These are phyloP conservation scores for Addax nasomaculatus DNA, from an alignment of 2,113 vertebrate genomes.

Conservation along the genomic window DNA sequence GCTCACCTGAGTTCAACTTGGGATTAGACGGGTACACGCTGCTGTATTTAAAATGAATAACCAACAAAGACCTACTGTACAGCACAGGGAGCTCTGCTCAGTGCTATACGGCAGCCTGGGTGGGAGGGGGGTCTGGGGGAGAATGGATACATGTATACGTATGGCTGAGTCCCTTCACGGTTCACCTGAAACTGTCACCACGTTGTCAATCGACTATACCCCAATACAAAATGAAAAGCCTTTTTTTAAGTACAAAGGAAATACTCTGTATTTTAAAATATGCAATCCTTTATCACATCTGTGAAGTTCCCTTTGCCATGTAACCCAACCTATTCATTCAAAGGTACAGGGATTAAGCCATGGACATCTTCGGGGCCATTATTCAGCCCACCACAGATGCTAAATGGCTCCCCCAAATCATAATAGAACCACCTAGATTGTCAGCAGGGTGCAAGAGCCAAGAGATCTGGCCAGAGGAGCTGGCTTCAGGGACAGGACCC, in stretches of 20 bases:
- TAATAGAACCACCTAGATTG: neutral
- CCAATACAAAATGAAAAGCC: neutral
- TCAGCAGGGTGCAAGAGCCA: neutral
- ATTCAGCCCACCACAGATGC: neutral
- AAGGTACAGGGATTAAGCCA: neutral
- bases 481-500: neutral
- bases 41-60: neutral
- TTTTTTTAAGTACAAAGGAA: neutral
- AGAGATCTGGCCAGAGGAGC: neutral
- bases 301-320: neutral
- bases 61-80: neutral
- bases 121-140: neutral
- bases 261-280: neutral
- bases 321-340: neutral
- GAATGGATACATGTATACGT: neutral
- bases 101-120: neutral
- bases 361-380: neutral
- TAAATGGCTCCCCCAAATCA: neutral
- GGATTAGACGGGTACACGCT: neutral
- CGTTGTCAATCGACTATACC: neutral
- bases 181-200: neutral
- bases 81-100: neutral
- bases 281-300: neutral
- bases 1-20: neutral
- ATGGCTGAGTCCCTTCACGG: neutral